These are phyloP conservation scores for Rhinatrema bivittatum DNA, from an alignment of 2,797 vertebrate genomes.

Conservation along the genomic window DNA sequence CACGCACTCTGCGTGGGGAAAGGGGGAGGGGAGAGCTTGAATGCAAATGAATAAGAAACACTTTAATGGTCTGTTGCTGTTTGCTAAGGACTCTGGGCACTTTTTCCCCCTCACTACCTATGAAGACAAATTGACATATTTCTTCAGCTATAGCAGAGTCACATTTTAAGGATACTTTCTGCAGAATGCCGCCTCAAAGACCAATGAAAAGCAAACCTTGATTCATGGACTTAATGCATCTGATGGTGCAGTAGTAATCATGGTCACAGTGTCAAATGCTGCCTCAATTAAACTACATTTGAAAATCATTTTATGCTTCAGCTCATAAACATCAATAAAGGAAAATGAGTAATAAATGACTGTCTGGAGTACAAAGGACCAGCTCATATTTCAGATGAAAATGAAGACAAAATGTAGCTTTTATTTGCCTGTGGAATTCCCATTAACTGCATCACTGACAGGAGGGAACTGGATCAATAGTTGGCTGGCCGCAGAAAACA, in stretches of 20 bases:
- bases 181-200: slow-evolving; percentile 38
- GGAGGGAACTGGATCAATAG: slow-evolving; percentile 66
- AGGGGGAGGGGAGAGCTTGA: slow-evolving; percentile 4
- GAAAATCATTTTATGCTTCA: slow-evolving; percentile 74
- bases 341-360: slow-evolving; percentile 79
- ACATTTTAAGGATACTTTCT: slow-evolving; percentile 52
- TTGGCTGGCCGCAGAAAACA: slow-evolving; percentile 57
- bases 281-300: slow-evolving; percentile 75
- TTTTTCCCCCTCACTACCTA: slow-evolving; percentile 25
- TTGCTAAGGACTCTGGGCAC: slow-evolving; percentile 28
- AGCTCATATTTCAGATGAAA: slow-evolving; percentile 82
- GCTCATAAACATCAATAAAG: slow-evolving; percentile 79
- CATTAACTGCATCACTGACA: slow-evolving; percentile 74
- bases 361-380: slow-evolving; percentile 74
- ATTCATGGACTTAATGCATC: slow-evolving; percentile 55
- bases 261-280: slow-evolving; percentile 69
- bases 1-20: fast-evolving
- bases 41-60: slow-evolving; percentile 29
- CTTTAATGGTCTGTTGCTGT: slow-evolving; percentile 26
- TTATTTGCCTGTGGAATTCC: slow-evolving; percentile 77
- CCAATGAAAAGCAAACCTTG: slow-evolving; percentile 55
- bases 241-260: slow-evolving; percentile 55
- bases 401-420: slow-evolving; percentile 80
- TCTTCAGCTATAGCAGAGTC: slow-evolving; percentile 46
- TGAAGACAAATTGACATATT: slow-evolving; percentile 63